phyloP scores from a whole-genome alignment of 2,113 vertebrate species.

The Myxocyprinus asiaticus region DNA sequence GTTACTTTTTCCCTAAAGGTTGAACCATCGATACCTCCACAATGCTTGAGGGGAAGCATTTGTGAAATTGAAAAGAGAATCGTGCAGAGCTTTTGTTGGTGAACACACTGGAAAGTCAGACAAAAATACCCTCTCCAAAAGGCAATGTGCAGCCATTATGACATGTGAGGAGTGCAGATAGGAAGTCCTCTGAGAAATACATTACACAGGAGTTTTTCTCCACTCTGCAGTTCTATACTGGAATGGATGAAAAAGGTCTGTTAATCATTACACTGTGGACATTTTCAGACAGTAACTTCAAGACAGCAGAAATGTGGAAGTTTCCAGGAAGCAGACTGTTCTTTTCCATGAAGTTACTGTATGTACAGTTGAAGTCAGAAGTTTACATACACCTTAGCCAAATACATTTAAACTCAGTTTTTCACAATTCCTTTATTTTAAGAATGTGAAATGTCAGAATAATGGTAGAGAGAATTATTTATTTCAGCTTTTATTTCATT shows the following conservation, averaged over 20 bases:
- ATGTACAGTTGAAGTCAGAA: no score
- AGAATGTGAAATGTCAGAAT: no score
- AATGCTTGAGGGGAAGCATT: constrained; percentile 17
- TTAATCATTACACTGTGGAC: constrained; percentile 21
- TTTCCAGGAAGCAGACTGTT: background rate
- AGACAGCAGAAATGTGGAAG: background rate
- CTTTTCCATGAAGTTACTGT: background rate
- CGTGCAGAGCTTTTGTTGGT: constrained; percentile 39
- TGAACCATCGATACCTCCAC: constrained; percentile 2
- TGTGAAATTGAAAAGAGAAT: constrained; percentile 33
- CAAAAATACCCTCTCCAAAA: constrained; percentile 18
- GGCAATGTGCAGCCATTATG: constrained; percentile 20
- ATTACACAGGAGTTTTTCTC: background rate
- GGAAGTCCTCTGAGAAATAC: constrained; percentile 11
- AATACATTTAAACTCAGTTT: no score
- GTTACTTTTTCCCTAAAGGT: background rate
- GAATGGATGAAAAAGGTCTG: constrained; percentile 5
- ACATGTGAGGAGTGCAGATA: constrained; percentile 10
- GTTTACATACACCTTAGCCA: no score
- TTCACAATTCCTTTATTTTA: no score
- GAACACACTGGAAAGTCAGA: background rate
- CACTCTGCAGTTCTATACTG: background rate
- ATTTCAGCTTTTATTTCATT: no score
- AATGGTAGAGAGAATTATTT: no score
- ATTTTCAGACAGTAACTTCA: background rate